Evolutionary conservation across 2,113 vertebrate species (phyloP), one percentile per base, ranked within the genome.

Genomic region (Coreoperca whiteheadi): DNA sequence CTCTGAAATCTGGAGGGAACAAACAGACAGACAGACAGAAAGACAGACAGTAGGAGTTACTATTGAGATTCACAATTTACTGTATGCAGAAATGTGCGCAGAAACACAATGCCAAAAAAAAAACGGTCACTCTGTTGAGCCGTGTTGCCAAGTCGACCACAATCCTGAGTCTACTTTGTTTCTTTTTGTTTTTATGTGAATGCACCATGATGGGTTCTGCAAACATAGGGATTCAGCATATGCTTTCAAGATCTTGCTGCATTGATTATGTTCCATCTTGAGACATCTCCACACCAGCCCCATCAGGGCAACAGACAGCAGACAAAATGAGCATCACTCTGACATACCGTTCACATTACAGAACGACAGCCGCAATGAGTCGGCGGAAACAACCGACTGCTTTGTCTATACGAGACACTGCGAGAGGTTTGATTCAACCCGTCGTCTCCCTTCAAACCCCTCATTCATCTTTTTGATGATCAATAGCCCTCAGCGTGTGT

Each of bases 1-100:
- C 92, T 99, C 98, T 0, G 98, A 99, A 88, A 99, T 99, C 98
- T 99, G 95, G 0, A 54, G 32, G 53, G 23, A 67, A 56, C 4
- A 39, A 84, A 81, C 39, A 76, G 25, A 63, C 2, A 37, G 34
- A 37, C 23, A 46, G 30, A 46, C 8, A 25, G 6, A n/a, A 9
- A 41, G 30, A 46, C 6, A 25, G 6, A n/a, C 8, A 41, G 18
- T 3, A 2, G 2, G 23, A 5, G 11, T 70, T 51, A 65, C 0
- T 51, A 12, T 1, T 10, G 9, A 25, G 46, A 46, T 61, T 48
- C 54, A 56, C 32, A 2, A 9, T 6, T 50, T 56, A 8, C 28
- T 25, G 48, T 23, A 21, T 1, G 20, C 20, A 48, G 20, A 11
- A n/a, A 64, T 16, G 6, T 9, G 14, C 56, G 66, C 48, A 41